Evolutionary conservation across 2,888 invertebrate genomes (phyloP), one percentile per base, ranked within the genome.

Genomic region (Germaria angustata): DNA sequence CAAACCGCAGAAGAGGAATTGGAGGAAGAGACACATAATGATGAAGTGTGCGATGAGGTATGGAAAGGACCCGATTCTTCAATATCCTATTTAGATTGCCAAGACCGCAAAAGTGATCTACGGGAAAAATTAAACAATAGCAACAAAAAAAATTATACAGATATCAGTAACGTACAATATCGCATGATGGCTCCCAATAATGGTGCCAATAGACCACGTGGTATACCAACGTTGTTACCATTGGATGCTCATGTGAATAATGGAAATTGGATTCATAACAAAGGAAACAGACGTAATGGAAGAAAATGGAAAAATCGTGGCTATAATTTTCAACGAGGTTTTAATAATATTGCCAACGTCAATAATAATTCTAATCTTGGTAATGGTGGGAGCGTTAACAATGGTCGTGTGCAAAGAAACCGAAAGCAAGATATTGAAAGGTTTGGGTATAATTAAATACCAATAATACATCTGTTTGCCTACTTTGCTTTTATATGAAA

Each of bases 141-240:
- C 28, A 57, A 28, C 13, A 71, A 66, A 68, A 55, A 32, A 17
- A 57, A 9, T 11, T 17, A 11, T 9, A 13, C 57, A 7, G 55
- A 51, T 46, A 1, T 72, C 9, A 68, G 73, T 44, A n/a, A 68
- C 4, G 69, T 80, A 9, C 84, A 84, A 71, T 84, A 72, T 55
- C 87, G 87, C 8, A 41, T 86, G 4, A 84, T 85, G 73, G 75
- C 85, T 2, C 84, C 86, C 0, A 87, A 86, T 63, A 87, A 87
- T 66, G 53, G 84, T 2, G 85, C 85, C 9, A 65, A 84, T 17
- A 84, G 87, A 2, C 87, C 88, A 8, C 77, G 72, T 3, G 87
- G 86, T 1, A 85, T 87, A 15, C 85, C 88, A 2, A 87, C 88
- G 0, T 57, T 88, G 34, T 75, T 86, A 3, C 87, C 86, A 0